Evolutionary conservation across 2,797 vertebrate genomes (phyloP).

Genomic region (Tachyglossus aculeatus): DNA sequence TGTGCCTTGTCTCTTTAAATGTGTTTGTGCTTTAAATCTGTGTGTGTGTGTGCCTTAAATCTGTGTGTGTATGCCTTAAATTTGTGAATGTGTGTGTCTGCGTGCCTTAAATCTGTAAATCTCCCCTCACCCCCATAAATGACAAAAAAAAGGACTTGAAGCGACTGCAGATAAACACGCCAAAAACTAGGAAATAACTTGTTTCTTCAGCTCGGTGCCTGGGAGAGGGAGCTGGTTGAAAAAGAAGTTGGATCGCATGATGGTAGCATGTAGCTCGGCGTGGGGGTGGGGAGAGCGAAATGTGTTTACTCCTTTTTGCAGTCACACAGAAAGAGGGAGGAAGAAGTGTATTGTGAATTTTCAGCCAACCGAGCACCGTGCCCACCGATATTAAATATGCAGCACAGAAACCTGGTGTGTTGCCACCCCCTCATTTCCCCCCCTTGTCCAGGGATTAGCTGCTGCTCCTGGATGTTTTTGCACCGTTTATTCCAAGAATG

Average conservation of each 20-base stretch:
- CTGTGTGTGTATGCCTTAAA: too few relatives aligned
- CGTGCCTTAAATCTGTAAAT: background rate
- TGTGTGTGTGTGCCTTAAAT: too few relatives aligned
- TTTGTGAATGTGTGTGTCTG: too few relatives aligned
- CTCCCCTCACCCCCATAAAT: background rate
- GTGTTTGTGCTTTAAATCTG: too few relatives aligned
- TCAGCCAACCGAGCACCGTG: slow-evolving; percentile 32
- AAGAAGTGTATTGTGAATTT: slow-evolving; percentile 50
- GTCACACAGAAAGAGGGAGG: slow-evolving; percentile 11
- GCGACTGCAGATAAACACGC: slow-evolving; percentile 23
- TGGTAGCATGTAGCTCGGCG: background rate
- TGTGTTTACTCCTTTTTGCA: slow-evolving; percentile 55
- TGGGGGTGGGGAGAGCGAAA: slow-evolving; percentile 16
- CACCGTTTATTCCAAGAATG: slow-evolving; percentile 14
- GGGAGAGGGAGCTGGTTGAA: slow-evolving; percentile 6
- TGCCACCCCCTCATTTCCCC: slow-evolving; percentile 30
- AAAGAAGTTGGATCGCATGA: slow-evolving; percentile 18
- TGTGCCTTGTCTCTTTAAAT: too few relatives aligned
- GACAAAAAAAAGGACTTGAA: background rate
- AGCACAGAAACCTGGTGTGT: slow-evolving; percentile 37
- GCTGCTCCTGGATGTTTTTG: slow-evolving; percentile 29
- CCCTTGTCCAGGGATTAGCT: background rate
- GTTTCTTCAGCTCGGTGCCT: background rate
- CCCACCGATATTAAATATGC: slow-evolving; percentile 39
- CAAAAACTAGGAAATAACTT: too few relatives aligned